A percentile compares a stretch with the other conserved stretches of the same genome.
Evolutionary conservation across 2,113 vertebrate species (phyloP).

Genomic region (Columba janthina): DNA sequence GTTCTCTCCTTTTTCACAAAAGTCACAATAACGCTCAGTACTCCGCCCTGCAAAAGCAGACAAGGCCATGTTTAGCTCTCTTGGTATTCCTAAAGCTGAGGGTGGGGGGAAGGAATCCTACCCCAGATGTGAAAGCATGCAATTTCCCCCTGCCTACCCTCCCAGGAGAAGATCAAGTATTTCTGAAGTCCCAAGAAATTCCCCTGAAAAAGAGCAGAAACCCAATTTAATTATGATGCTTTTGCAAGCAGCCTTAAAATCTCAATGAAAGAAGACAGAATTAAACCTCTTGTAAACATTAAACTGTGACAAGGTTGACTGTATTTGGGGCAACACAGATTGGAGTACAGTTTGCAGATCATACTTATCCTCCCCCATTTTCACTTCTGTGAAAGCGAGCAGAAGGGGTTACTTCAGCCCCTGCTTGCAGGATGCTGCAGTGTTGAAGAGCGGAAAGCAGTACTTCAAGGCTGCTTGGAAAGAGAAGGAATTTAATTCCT

Average conservation of each 20-base stretch:
- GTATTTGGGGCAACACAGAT: background rate
- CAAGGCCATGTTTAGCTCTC: background rate
- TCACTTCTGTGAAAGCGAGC: background rate
- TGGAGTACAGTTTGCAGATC: background rate
- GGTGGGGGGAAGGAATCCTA: background rate
- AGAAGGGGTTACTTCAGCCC: background rate
- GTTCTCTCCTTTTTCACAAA: background rate
- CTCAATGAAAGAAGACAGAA: background rate
- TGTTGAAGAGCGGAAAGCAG: background rate
- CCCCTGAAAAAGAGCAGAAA: background rate
- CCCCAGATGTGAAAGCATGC: background rate
- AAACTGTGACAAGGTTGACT: background rate
- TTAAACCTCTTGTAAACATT: background rate
- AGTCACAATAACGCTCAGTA: background rate
- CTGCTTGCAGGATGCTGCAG: background rate
- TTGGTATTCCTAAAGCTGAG: background rate
- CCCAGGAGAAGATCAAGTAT: background rate
- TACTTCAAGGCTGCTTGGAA: background rate
- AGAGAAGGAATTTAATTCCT: background rate
- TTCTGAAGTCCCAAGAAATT: background rate
- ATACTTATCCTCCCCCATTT: background rate
- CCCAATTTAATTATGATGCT: accelerated
- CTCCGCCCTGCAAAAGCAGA: background rate
- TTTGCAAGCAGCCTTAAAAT: background rate
- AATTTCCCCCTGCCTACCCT: background rate